Base-by-base conservation (phyloP, 1,140 invertebrate genomes). In the Probaryconus sp. region DNA sequence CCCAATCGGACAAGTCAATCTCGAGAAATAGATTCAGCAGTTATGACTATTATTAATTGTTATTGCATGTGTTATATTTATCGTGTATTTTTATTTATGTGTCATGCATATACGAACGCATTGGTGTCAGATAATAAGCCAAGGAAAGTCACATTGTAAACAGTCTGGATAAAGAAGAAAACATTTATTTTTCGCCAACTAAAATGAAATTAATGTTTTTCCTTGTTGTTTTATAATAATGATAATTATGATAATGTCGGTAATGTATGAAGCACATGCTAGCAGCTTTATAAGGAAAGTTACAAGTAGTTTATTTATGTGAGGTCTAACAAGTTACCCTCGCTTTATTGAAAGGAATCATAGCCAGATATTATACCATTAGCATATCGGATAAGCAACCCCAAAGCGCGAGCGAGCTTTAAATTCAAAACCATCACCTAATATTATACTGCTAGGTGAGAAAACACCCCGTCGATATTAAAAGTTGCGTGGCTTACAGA, bases 391-490 rank as follows among this genome's bases (percentile, higher is more conserved):
- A 80, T 80, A 82, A 78, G 77, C 73, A 70, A 69, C 65, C 79
- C 67, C 65, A 69, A 75, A 71, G 64, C 71, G 76, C 51, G 71
- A 65, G 71, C 77, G 56, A 80, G 78, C 80, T 84, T 83, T 83
- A 85, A 83, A 83, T 82, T 81, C 78, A 79, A 85, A 84, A 77
- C 43, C 53, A 58, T 61, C 73, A 68, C 38, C 65, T 83, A 78
- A 81, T 80, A 80, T 81, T 81, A 79, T 78, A 71, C 72, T 47
- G 73, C 79, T 48, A 84, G 79, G 82, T 85, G 81, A 84, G 82
- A 85, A 84, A 85, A 84, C 84, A 84, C 81, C 82, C 82, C 76
- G 82, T 83, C 81, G 81, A 85, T 85, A 85, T 85, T 85, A 85
- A 83, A 84, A 85, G 77, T 85, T 82, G 81, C 81, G 81, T 85